phyloP scores from a whole-genome alignment of 2,888 invertebrate genomes.

The Leptinotarsa peninsularis region DNA sequence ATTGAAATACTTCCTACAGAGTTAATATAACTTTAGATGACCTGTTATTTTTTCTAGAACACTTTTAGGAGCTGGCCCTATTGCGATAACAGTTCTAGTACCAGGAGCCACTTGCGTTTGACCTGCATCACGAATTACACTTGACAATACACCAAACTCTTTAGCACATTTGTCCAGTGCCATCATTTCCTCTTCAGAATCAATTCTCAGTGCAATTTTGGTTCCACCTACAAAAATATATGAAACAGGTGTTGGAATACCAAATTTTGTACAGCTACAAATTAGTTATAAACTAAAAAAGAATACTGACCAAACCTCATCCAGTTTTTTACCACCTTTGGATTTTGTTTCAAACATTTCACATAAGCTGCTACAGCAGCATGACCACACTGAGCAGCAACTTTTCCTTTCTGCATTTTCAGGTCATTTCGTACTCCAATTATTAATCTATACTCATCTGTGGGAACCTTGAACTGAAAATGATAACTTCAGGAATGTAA shows the following conservation, averaged over 20 bases:
- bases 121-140: constrained; percentile 89
- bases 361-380: constrained; percentile 91
- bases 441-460: constrained; percentile 82
- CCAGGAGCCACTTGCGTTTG: constrained; percentile 92
- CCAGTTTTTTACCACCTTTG: constrained; percentile 74
- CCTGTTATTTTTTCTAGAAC: constrained; percentile 87
- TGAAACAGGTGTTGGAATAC: constrained; percentile 5
- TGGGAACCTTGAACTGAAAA: constrained; percentile 58
- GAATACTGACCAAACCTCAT: constrained; percentile 53
- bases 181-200: constrained; percentile 80
- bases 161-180: constrained; percentile 78
- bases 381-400: constrained; percentile 94
- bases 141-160: constrained; percentile 76
- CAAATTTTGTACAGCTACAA: background rate
- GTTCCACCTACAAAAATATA: constrained; percentile 73
- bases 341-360: constrained; percentile 73
- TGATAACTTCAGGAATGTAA: constrained; percentile 17
- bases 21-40: constrained; percentile 85
- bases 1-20: background rate
- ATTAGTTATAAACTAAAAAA: background rate
- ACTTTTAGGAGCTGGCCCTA: constrained; percentile 89
- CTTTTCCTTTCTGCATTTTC: constrained; percentile 95
- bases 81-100: constrained; percentile 88
- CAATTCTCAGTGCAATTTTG: constrained; percentile 88
- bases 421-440: constrained; percentile 89